Evolutionary conservation across 2,113 vertebrate genomes (phyloP), one percentile per base, ranked within the genome.

Genomic region (Rhineura floridana): DNA sequence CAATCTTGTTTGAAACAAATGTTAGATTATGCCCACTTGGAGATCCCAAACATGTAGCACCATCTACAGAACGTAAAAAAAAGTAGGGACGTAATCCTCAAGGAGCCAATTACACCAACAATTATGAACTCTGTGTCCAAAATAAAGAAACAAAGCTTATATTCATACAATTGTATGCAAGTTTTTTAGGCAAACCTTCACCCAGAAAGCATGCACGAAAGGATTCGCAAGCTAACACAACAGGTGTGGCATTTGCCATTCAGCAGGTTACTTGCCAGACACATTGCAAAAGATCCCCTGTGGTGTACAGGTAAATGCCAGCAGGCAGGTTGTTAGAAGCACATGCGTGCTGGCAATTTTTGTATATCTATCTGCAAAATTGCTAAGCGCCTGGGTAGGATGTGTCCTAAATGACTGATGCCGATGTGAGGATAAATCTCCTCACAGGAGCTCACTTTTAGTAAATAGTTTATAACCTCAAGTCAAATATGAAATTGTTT

Each of bases 1-100:
- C 11, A 44, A 36, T 62, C 72, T 42, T 81, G 72, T 85, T 42
- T 12, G 87, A 91, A 90, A 48, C 46, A 50, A 55, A 6, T 1
- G 36, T 86, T 36, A 59, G 6, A 80, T 48, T 86, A 59, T 88
- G 4, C 12, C 42, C n/a, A 12, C 21, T 69, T 9, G 30, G n/a
- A 92, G 70, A 17, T 63, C 42, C 25, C 81, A 73, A 87, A 7
- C 17, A 90, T 13, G 13, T 72, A 46, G 84, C 91, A 87, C 87
- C 93, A 52, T 89, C 83, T 46, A 77, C 25, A n/a, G 3, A n/a
- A 46, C 36, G 25, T 59, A 80, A 48, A 48, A 82, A 48, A 84
- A 81, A 63, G 7, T 12, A 23, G 15, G 44, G 8, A 69, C 30
- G 67, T 15, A 36, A 69, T 50, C 46, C 4, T 69, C 62, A 36